Evolutionary conservation across 2,113 vertebrate species (phyloP), one percentile per base, ranked within the genome.

Genomic region (Chrysochloris asiatica): DNA sequence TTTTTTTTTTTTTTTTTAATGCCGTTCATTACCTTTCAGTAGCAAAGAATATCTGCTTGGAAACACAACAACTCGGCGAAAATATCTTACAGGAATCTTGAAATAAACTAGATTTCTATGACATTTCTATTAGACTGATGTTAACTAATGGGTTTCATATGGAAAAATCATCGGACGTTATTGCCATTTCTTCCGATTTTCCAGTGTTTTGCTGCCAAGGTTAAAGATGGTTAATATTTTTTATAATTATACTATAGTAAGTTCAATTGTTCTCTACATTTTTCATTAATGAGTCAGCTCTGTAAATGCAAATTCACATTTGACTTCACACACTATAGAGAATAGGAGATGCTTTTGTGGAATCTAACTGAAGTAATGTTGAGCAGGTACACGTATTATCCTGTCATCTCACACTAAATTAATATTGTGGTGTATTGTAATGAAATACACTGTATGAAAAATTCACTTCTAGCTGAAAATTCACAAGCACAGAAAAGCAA

Each of bases 241-340:
- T 83, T 87, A n/a, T 43, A 89, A 65, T 63, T 77, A 61, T 38
- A 54, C 69, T 28, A 67, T 38, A 77, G 33, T 79, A 85, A 56
- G 3, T 85, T 91, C 73, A 82, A 52, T 85, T 93, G 77, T 76
- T 83, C 80, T 85, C 65, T 81, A 79, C 50, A 0, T 82, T 73
- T 92, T 85, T 88, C 69, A 65, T 93, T 92, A 93, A 77, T 86
- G 47, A 30, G 12, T 88, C 71, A 92, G 89, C 59, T 87, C 83
- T 92, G 65, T 43, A 94, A 89, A 83, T 87, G 16, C 45, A 80
- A 86, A 65, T 81, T 73, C 26, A 65, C 38, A 8, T 80, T 79
- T 83, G 88, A 30, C n/a, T 92, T 88, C 61, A 59, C 61, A 12
- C 69, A 81, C 72, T 50, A 50, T 47, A 83, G 26, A 93, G 76